Base-by-base conservation (phyloP, 92 coral and sea anemone species). In the Palythoa caribaeorum region DNA sequence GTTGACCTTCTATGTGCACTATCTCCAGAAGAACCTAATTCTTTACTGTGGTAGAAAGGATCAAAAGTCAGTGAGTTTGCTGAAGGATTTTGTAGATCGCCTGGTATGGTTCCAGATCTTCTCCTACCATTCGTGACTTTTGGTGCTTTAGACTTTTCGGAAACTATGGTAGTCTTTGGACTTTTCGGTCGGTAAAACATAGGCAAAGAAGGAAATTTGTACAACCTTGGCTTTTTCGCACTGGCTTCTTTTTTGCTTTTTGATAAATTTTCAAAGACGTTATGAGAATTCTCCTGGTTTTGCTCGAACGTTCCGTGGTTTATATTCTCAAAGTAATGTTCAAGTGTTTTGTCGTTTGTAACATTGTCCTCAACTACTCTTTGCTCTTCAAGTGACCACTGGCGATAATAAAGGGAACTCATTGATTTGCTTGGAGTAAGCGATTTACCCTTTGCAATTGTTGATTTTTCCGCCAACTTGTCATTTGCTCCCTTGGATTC, bases 181-280 rank as follows among this genome's bases (percentile, higher is more conserved):
- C 83, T 78, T 53, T 78, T 78, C 35, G 83, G 83, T 1, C 70
- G 39, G 83, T 78, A 78, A 14, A 78, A 78, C 48, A 78, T 57
- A 7, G 83, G 83, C 14, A 78, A 59, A 0, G 83, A 54, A 15
- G 83, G 83, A 28, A 78, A 78, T 55, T 78, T 78, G 52, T 78
- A 10, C 50, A 78, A 38, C 52, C 35, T 78, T 37, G 80, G 6
- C 11, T 39, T 48, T 35, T 76, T 76, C 9, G 69, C 19, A 63
- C 77, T 73, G 77, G n/a, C 15, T 14, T 15, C 77, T 73, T 40
- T 73, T 20, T 40, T 73, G 28, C 77, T 44, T 73, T 55, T 55
- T 55, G 62, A 55, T 11, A 55, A 15, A 11, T 7, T 55, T 55
- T 55, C 86, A 65, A 81, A 65, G 13, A 66, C 36, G 76, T 48